These are phyloP conservation scores for Agrilus biguttatus DNA, from an alignment of 2,888 invertebrate species.

Conservation along the genomic window DNA sequence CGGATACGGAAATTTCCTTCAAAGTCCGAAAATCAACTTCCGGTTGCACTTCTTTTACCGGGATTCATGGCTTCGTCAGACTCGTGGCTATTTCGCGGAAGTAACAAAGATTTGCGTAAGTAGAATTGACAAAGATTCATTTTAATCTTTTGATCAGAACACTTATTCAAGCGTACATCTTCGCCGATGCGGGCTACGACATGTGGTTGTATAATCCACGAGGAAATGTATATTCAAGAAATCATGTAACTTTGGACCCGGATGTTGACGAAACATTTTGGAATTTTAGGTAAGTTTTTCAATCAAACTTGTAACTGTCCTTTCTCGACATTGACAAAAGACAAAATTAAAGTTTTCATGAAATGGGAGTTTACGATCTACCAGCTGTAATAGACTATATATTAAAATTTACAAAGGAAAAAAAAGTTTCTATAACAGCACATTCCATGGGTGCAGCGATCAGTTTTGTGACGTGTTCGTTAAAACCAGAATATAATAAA, in stretches of 20 bases:
- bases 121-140: constrained; percentile 6
- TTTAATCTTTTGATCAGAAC: constrained; percentile 2
- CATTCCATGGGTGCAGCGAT: constrained; percentile 46
- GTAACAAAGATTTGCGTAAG: constrained; percentile 35
- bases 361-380: constrained; percentile 46
- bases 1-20: constrained; percentile 35
- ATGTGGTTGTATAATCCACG: constrained; percentile 46
- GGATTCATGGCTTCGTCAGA: constrained; percentile 40
- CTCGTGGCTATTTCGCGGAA: constrained; percentile 39
- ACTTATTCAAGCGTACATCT: constrained; percentile 26
- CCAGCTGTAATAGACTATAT: constrained; percentile 46
- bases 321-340: not conserved
- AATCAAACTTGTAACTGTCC: not conserved
- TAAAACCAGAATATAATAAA: constrained; percentile 25
- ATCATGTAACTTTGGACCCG: constrained; percentile 31
- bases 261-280: constrained; percentile 36
- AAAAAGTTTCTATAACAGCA: constrained; percentile 42
- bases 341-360: constrained; percentile 39
- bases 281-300: constrained; percentile 37
- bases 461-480: constrained; percentile 32
- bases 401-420: constrained; percentile 32
- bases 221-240: constrained; percentile 42
- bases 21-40: constrained; percentile 12
- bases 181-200: constrained; percentile 34
- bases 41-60: constrained; percentile 34